phyloP scores from a whole-genome alignment of 2,888 invertebrate genomes.

The Embidobia sp. region DNA sequence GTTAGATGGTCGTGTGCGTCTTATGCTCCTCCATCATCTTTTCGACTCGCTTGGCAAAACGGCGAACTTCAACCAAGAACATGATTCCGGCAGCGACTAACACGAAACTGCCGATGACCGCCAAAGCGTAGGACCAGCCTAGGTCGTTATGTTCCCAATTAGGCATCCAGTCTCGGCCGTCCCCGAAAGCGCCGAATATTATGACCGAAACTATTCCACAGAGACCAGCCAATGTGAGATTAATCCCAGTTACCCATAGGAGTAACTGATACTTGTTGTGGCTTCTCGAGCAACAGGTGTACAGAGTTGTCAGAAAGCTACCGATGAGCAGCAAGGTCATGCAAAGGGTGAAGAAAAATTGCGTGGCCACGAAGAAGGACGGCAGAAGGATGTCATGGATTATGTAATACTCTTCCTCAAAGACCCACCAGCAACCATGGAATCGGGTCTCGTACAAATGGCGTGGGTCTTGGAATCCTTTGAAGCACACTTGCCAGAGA shows the following conservation, averaged over 20 bases:
- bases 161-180: slow-evolving; percentile 97
- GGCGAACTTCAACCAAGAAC: slow-evolving; percentile 91
- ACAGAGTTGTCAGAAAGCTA: slow-evolving; percentile 88
- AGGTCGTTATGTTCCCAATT: slow-evolving; percentile 97
- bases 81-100: slow-evolving; percentile 90
- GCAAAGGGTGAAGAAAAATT: slow-evolving; percentile 95
- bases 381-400: slow-evolving; percentile 94
- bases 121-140: slow-evolving; percentile 96
- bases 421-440: slow-evolving; percentile 97
- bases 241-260: slow-evolving; percentile 88
- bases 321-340: slow-evolving; percentile 91
- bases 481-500: slow-evolving; percentile 97
- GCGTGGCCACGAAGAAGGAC: slow-evolving; percentile 95
- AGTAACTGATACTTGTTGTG: slow-evolving; percentile 90
- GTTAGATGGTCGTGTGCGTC: slow-evolving; percentile 88
- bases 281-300: slow-evolving; percentile 88
- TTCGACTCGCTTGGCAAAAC: slow-evolving; percentile 88
- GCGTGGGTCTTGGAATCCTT: slow-evolving; percentile 92
- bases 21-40: slow-evolving; percentile 87
- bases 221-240: slow-evolving; percentile 87
- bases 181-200: slow-evolving; percentile 94
- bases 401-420: slow-evolving; percentile 97
- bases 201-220: slow-evolving; percentile 92
- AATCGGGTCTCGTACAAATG: slow-evolving; percentile 92
- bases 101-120: slow-evolving; percentile 89